A percentile compares a stretch with the other conserved stretches of the same genome.
These are phyloP conservation scores for Parazoanthus atlanticus DNA, from an alignment of 92 coral and sea anemone species.

Conservation along the genomic window DNA sequence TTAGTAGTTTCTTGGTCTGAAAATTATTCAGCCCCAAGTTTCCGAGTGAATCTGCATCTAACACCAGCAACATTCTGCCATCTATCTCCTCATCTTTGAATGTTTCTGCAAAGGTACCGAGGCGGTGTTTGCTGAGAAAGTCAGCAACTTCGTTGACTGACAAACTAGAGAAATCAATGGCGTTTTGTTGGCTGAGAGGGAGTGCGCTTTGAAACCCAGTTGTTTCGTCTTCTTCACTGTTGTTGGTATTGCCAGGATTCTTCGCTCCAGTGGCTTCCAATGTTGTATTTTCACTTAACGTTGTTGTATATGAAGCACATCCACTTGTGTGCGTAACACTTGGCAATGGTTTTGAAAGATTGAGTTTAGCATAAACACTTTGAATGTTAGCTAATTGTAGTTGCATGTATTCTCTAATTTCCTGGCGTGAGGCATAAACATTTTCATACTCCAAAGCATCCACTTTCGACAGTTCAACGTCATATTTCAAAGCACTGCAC, in stretches of 20 bases:
- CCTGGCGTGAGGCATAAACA: too few species aligned
- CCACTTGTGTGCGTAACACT: neutral
- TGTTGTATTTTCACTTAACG: neutral
- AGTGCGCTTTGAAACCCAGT: neutral
- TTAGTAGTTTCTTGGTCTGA: constrained; percentile 1
- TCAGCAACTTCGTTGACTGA: neutral
- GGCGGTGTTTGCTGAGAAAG: neutral
- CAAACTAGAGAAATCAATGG: neutral
- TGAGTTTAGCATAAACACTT: neutral
- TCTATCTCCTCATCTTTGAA: constrained; percentile 1
- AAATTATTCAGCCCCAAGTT: constrained; percentile 1
- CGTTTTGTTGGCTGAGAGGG: neutral
- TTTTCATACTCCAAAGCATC: too few species aligned
- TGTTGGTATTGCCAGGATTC: neutral
- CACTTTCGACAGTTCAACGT: too few species aligned
- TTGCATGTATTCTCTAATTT: neutral
- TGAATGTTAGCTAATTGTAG: neutral
- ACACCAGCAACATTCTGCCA: neutral
- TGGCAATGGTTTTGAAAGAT: neutral
- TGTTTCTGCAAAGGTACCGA: neutral
- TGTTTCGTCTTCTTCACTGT: neutral
- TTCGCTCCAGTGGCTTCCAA: neutral
- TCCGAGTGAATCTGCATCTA: neutral
- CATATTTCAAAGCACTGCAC: too few species aligned
- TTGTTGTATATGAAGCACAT: too few species aligned